A percentile compares a stretch with the other conserved stretches of the same genome.
Conservation (phyloP, 1,140 invertebrate species). For the Helicoverpa zea region DNA sequence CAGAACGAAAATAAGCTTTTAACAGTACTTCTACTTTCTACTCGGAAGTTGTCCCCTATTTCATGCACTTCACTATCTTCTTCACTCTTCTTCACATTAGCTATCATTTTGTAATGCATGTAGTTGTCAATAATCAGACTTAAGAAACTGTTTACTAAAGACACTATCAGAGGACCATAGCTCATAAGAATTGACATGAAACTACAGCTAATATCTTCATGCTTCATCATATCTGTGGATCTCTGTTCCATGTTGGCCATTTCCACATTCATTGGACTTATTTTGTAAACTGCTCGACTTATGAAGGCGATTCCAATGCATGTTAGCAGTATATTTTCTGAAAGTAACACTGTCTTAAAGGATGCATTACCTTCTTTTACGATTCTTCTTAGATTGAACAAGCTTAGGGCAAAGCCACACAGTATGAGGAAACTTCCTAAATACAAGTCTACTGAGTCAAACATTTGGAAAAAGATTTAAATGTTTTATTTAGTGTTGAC, state of each 20-base stretch:
- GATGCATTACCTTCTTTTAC: slow-evolving; percentile 59
- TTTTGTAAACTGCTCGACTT: slow-evolving; percentile 62
- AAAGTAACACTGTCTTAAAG: slow-evolving; percentile 70
- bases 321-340: slow-evolving; percentile 77
- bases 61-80: slow-evolving; percentile 70
- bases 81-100: slow-evolving; percentile 64
- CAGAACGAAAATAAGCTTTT: slow-evolving; percentile 58
- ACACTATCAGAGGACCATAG: slow-evolving; percentile 76
- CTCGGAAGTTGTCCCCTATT: slow-evolving; percentile 55
- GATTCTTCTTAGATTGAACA: slow-evolving; percentile 74
- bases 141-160: slow-evolving; percentile 81
- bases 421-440: slow-evolving; percentile 75
- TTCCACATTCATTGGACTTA: slow-evolving; percentile 61
- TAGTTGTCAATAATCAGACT: slow-evolving; percentile 79
- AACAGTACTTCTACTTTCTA: slow-evolving; percentile 51
- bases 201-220: slow-evolving; percentile 61
- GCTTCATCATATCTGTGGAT: slow-evolving; percentile 53
- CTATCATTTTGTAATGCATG: slow-evolving; percentile 77
- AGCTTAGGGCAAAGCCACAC: slow-evolving; percentile 74
- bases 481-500: neutral
- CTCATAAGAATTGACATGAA: slow-evolving; percentile 72
- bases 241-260: slow-evolving; percentile 65
- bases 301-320: slow-evolving; percentile 80
- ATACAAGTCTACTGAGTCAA: slow-evolving; percentile 70
- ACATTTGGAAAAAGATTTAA: slow-evolving; percentile 57